These are phyloP conservation scores for Chironomus tepperi DNA, from an alignment of 1,140 invertebrate genomes.

Conservation along the genomic window DNA sequence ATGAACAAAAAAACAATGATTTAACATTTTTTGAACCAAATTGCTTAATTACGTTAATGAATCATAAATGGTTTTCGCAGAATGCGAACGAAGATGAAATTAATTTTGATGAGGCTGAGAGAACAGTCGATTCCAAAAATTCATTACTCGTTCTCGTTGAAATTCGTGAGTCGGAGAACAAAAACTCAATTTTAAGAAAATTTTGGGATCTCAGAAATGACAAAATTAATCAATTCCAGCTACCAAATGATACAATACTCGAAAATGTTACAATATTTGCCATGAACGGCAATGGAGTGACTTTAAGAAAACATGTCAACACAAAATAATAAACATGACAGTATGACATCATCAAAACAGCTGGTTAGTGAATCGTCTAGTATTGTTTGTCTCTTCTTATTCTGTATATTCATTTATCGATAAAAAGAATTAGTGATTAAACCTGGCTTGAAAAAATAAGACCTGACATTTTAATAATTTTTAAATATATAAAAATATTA, in stretches of 20 bases:
- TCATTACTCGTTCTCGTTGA: constrained; percentile 33
- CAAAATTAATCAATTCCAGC: constrained; percentile 28
- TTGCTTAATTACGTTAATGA: constrained; percentile 35
- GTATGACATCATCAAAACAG: not conserved
- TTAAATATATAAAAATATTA: not conserved
- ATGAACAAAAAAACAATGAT: constrained; percentile 34
- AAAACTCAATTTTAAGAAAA: constrained; percentile 33
- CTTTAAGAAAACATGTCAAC: not conserved
- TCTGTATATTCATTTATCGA: not conserved
- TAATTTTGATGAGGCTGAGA: constrained; percentile 15
- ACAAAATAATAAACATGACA: not conserved
- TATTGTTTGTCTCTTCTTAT: constrained; percentile 1
- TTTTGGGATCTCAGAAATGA: constrained; percentile 32
- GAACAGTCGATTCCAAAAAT: constrained; percentile 28
- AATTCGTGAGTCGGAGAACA: constrained; percentile 31
- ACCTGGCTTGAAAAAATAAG: constrained; percentile 26
- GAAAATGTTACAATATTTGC: constrained; percentile 30
- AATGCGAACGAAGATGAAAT: not conserved
- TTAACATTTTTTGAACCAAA: constrained; percentile 36
- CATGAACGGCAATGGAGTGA: constrained; percentile 26
- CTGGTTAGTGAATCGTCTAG: not conserved
- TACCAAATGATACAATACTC: constrained; percentile 30
- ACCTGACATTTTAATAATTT: not conserved
- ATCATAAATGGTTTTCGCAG: constrained; percentile 34
- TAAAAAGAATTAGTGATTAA: constrained; percentile 31